Percentiles rank a stretch among this genome's conserved stretches.
Conservation (phyloP, 2,113 vertebrate species). For the Lamprologus ornatipinnis region DNA sequence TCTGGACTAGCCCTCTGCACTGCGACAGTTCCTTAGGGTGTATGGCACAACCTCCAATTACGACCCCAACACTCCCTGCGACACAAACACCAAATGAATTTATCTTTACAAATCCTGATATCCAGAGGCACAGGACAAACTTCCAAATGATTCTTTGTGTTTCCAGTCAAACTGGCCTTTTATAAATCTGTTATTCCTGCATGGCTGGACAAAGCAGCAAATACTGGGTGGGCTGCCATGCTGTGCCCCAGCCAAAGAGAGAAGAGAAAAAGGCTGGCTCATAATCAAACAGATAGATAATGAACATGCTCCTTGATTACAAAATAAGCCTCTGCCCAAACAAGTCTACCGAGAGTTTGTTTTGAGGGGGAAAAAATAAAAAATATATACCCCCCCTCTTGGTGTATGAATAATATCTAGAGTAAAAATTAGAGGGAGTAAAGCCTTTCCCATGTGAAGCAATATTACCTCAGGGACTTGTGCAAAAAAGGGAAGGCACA, state of each 20-base stretch:
- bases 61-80: neutral
- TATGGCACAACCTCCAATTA: neutral
- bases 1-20: neutral
- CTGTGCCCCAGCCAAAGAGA: neutral
- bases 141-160: neutral
- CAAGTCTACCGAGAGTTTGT: neutral
- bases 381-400: neutral
- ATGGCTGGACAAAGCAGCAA: constrained; percentile 19
- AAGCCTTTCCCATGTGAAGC: neutral
- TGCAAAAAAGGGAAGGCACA: neutral
- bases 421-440: neutral
- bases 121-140: neutral
- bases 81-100: neutral
- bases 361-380: neutral
- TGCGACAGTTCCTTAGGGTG: neutral
- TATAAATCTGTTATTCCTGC: constrained; percentile 20
- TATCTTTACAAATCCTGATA: constrained; percentile 7
- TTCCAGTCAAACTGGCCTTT: constrained; percentile 19
- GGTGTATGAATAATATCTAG: neutral
- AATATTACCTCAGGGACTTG: constrained; percentile 3
- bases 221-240: neutral
- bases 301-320: neutral
- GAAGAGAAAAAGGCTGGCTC: neutral
- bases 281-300: neutral
- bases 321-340: neutral